These are phyloP conservation scores for Stenchaetothrips biformis DNA, from an alignment of 2,888 invertebrate species.

Conservation along the genomic window DNA sequence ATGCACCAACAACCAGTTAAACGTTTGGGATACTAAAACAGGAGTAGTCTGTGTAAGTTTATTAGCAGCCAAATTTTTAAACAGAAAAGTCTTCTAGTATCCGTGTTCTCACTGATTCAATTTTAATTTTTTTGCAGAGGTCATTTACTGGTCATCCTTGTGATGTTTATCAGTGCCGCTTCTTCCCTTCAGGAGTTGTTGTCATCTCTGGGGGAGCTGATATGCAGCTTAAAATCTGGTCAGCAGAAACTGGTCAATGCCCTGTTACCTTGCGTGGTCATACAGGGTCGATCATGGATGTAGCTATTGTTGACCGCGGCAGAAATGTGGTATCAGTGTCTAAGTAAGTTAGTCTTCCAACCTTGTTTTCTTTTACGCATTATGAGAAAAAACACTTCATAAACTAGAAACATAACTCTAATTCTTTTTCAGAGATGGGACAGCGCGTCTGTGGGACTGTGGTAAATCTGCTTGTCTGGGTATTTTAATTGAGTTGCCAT, in stretches of 20 bases:
- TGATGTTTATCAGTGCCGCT: conserved; percentile 61
- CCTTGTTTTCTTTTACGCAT: not conserved
- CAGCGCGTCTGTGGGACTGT: conserved; percentile 64
- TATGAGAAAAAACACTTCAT: not conserved
- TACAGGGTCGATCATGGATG: conserved; percentile 58
- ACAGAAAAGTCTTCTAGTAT: not conserved
- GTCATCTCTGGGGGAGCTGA: conserved; percentile 64
- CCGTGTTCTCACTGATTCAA: not conserved
- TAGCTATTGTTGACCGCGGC: conserved; percentile 61
- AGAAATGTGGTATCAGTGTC: conserved; percentile 65
- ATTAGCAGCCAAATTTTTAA: not conserved
- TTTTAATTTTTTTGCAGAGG: conserved; percentile 40
- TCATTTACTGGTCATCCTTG: conserved; percentile 61
- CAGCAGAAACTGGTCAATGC: conserved; percentile 61
- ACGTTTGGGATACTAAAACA: conserved; percentile 60
- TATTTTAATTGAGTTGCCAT: conserved; percentile 51
- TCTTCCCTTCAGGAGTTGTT: conserved; percentile 68
- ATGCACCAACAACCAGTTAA: conserved; percentile 54
- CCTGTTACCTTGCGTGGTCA: conserved; percentile 64
- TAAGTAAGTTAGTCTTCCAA: conserved; percentile 48
- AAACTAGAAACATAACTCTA: not conserved
- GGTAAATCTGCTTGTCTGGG: conserved; percentile 56
- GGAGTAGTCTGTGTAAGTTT: conserved; percentile 50
- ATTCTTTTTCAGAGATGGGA: conserved; percentile 55
- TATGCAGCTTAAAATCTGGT: conserved; percentile 64